Percentiles rank a stretch among this genome's conserved stretches.
phyloP scores from a whole-genome alignment of 1,140 invertebrate genomes.

The Nasonia giraulti region DNA sequence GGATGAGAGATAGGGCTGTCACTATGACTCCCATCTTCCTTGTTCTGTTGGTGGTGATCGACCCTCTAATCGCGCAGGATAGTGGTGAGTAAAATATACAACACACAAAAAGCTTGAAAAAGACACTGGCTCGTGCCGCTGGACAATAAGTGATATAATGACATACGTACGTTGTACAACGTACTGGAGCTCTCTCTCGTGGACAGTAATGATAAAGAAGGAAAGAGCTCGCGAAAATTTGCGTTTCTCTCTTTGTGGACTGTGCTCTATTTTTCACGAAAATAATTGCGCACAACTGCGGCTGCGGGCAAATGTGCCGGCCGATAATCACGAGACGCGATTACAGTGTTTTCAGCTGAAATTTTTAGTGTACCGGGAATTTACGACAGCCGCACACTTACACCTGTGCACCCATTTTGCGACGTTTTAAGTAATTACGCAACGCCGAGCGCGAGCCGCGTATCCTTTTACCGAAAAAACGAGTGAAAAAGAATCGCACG shows the following conservation, averaged over 20 bases:
- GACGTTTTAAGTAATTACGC: too few species aligned
- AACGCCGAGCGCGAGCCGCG: too few species aligned
- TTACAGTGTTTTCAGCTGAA: background rate
- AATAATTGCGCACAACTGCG: background rate
- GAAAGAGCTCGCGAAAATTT: background rate
- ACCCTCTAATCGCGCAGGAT: slow-evolving; percentile 72
- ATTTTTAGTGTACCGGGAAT: background rate
- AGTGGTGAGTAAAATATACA: slow-evolving; percentile 70
- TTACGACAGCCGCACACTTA: background rate
- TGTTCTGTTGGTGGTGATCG: slow-evolving; percentile 73
- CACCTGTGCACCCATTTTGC: background rate
- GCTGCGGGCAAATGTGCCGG: background rate
- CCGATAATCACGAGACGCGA: slow-evolving; percentile 19
- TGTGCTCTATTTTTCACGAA: background rate
- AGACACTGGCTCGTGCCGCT: slow-evolving; percentile 13
- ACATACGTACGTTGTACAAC: background rate
- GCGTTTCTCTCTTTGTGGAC: slow-evolving; percentile 6
- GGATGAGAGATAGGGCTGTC: slow-evolving; percentile 71
- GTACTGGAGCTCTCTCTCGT: background rate
- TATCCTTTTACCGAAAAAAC: too few species aligned
- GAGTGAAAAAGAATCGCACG: too few species aligned
- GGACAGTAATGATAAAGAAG: slow-evolving; percentile 23
- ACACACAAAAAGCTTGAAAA: slow-evolving; percentile 20
- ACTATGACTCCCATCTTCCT: slow-evolving; percentile 75
- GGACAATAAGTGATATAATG: background rate